Conservation (phyloP, 2,113 vertebrate genomes). For the crab-eating macaque (Macaca fascicularis) region T2T-MFA8v1.1 NC_088395.1:93804501-93805000, state of each 20-base stretch:
- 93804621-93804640: not conserved
- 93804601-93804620: not conserved
- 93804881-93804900: not conserved
- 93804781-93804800: not conserved
- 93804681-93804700: not conserved
- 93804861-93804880: not conserved
- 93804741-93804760: not conserved
- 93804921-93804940: not conserved
- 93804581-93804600: not conserved
- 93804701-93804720: not conserved
- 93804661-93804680: not conserved
- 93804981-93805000: not conserved
- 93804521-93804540: not conserved
- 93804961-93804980: not conserved
- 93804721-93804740: not conserved
- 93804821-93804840: not conserved
- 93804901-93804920: not conserved
- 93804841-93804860: not conserved
- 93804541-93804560: not conserved
- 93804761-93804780: not conserved
- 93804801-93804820: not conserved
- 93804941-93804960: not conserved
- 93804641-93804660: not conserved
- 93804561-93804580: not conserved
- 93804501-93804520: not conserved